A percentile compares a stretch with the other conserved stretches of the same genome.
Evolutionary conservation across 2,888 invertebrate genomes (phyloP).

Genomic region (Encarsia formosa): DNA sequence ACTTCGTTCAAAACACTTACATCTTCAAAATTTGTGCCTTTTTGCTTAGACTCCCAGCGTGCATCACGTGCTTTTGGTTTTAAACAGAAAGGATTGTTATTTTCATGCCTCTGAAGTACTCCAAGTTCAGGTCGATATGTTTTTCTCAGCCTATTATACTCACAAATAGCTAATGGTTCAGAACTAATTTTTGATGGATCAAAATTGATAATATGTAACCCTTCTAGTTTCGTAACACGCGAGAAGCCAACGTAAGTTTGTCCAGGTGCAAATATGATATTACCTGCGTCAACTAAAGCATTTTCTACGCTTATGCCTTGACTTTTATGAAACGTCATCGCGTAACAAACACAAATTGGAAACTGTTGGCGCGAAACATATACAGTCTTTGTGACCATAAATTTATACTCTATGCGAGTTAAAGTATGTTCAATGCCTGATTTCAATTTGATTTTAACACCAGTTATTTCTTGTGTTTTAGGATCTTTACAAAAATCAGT

Average conservation of each 20-base stretch:
- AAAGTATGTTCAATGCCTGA: conserved; percentile 6
- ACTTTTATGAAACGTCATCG: conserved; percentile 33
- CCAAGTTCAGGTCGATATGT: conserved; percentile 16
- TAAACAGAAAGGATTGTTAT: neutral
- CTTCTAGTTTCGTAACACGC: conserved; percentile 27
- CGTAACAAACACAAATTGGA: conserved; percentile 30
- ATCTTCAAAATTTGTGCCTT: neutral
- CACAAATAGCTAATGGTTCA: conserved; percentile 20
- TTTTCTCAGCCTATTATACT: conserved; percentile 28
- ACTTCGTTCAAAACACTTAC: neutral
- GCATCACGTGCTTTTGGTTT: neutral
- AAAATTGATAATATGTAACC: conserved; percentile 32
- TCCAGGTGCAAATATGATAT: conserved; percentile 11
- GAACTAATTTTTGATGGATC: conserved; percentile 28
- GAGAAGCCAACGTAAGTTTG: conserved; percentile 34
- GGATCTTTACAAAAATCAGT: conserved; percentile 12
- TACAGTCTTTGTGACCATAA: conserved; percentile 27
- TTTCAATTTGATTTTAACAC: neutral
- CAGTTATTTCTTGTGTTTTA: neutral
- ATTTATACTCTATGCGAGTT: conserved; percentile 30
- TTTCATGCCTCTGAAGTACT: neutral
- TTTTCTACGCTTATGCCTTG: conserved; percentile 32
- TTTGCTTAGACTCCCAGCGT: neutral
- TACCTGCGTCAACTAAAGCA: conserved; percentile 31
- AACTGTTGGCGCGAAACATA: conserved; percentile 32